Percentiles rank a stretch among this genome's conserved stretches.
Evolutionary conservation across 2,888 invertebrate species (phyloP).

Genomic region (Exocentrus adspersus): DNA sequence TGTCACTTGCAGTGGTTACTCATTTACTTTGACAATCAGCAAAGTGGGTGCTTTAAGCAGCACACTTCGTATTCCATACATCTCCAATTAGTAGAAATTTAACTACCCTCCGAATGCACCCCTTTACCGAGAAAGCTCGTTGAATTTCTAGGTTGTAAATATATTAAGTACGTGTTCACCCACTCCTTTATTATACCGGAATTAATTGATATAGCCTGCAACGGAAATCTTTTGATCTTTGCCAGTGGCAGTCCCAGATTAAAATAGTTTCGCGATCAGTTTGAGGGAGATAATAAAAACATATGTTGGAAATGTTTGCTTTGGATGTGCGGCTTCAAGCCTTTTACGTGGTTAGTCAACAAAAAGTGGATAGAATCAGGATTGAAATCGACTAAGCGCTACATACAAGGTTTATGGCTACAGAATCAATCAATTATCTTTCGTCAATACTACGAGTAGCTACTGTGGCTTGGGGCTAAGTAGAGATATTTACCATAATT

Average conservation of each 20-base stretch:
- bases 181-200: background rate
- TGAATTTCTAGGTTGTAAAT: constrained; percentile 2
- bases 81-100: background rate
- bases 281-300: constrained; percentile 17
- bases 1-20: too few species aligned
- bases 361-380: background rate
- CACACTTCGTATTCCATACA: background rate
- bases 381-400: background rate
- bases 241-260: constrained; percentile 16
- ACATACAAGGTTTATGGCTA: too few species aligned
- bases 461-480: too few species aligned
- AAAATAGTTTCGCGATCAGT: constrained; percentile 25
- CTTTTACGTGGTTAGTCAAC: constrained; percentile 8
- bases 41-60: background rate
- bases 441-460: too few species aligned
- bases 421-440: too few species aligned
- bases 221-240: constrained; percentile 20
- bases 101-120: background rate
- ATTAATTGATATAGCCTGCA: constrained; percentile 7
- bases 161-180: constrained; percentile 12
- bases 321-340: constrained; percentile 1
- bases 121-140: background rate
- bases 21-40: too few species aligned
- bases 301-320: constrained; percentile 11
- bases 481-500: too few species aligned